Evolutionary conservation across 2,888 invertebrate species (phyloP).

Genomic region (Venustoraphidia nigricollis): DNA sequence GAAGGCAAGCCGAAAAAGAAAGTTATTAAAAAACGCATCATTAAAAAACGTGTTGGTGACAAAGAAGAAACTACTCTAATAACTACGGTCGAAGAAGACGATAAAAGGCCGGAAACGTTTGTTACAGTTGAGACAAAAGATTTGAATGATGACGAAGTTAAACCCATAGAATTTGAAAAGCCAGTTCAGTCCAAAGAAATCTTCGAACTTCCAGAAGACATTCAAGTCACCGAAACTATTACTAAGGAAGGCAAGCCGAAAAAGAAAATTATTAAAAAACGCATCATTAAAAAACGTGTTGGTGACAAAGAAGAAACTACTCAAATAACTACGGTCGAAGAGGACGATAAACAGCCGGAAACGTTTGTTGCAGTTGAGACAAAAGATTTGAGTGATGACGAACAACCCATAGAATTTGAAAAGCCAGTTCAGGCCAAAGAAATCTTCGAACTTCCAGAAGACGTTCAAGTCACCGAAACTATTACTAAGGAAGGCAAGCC

Average conservation of each 20-base stretch:
- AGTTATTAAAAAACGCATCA: conserved; percentile 13
- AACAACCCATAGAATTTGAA: no score
- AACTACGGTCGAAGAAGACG: conserved; percentile 12
- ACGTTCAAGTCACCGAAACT: conserved; percentile 17
- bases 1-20: conserved; percentile 18
- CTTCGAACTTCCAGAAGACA: conserved; percentile 15
- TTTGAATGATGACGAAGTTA: neutral
- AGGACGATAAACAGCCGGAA: conserved; percentile 9
- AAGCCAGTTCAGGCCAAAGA: no score
- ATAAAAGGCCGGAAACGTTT: conserved; percentile 8
- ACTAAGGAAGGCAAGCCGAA: conserved; percentile 16
- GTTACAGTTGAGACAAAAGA: conserved; percentile 12
- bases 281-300: conserved; percentile 18
- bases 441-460: conserved; percentile 12
- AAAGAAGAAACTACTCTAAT: conserved; percentile 16
- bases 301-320: conserved; percentile 17
- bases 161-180: conserved; percentile 1
- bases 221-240: conserved; percentile 15
- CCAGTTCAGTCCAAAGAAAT: conserved; percentile 4
- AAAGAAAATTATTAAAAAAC: conserved; percentile 17
- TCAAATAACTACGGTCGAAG: conserved; percentile 10
- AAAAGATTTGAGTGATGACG: neutral
- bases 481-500: conserved; percentile 17
- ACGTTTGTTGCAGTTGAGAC: conserved; percentile 7
- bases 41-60: conserved; percentile 14